Base-by-base conservation (phyloP, 1,140 invertebrate genomes). In the Drosophila varians region DNA sequence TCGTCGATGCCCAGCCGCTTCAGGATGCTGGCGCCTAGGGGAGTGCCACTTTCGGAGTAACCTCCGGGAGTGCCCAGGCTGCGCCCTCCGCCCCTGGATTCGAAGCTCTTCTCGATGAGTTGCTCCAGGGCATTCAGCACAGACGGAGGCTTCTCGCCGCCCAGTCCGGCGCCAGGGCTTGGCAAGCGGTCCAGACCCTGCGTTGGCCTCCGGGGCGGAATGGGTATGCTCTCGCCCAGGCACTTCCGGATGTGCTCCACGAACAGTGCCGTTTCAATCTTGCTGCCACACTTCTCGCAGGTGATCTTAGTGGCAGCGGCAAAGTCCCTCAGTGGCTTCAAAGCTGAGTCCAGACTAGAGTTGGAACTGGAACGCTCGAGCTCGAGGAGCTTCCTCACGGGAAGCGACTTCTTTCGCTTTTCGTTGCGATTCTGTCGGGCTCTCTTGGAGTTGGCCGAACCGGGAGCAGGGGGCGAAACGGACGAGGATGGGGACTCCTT, bases 81-180 rank as follows among this genome's bases (percentile, higher is more conserved):
- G 8, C 28, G 28, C 3, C 64, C 92, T 7, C 93, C 92, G n/a
- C 92, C 93, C 23, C 97, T 93, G 12, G 96, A 96, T 87, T 98
- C 97, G 90, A 99, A 99, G 91, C 97, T 99, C 91, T 98, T 98
- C 90, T 99, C 97, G 90, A 99, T 99, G 58, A 99, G 93, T 88
- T 98, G 98, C 92, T 99, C 98, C 77, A 99, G 97, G 5, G 98
- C 98, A 91, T 97, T 98, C 3, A 99, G 92, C 14, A 99, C 98
- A 0, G 97, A 98, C 3, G 96, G 96, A 1, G 95, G 64, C 38
- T 83, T 77, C 5, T 70, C 78, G 3, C 94, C 86, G 9, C 48
- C 78, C 61, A 34, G 88, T 71, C 93, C 91, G 58, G 94, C 93
- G 1, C 93, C 88, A 58, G 94, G 94, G 49, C 93, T 92, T 1